phyloP scores from a whole-genome alignment of 2,113 vertebrate species.

The Pygoscelis antarcticus region DNA sequence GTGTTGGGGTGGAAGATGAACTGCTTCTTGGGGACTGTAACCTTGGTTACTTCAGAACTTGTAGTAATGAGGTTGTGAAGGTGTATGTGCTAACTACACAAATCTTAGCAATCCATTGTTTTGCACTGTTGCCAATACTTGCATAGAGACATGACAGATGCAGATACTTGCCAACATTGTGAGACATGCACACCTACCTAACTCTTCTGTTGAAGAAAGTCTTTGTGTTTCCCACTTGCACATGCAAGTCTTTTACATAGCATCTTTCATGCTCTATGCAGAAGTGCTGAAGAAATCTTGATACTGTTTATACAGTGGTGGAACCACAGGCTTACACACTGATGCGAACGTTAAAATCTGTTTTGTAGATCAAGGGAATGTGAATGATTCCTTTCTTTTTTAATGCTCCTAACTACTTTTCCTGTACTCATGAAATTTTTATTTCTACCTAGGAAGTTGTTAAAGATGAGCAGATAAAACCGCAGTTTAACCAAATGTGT shows the following conservation, averaged over 20 bases:
- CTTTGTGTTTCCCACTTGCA: neutral
- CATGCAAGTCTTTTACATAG: neutral
- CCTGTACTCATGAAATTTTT: neutral
- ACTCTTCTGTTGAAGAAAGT: neutral
- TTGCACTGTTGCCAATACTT: neutral
- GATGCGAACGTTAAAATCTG: neutral
- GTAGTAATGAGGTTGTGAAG: neutral
- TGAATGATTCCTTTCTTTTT: neutral
- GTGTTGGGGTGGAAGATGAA: neutral
- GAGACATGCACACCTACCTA: neutral
- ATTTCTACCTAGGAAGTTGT: neutral
- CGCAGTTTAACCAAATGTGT: neutral
- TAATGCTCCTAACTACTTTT: neutral
- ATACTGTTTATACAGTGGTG: neutral
- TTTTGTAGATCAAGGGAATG: neutral
- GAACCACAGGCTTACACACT: neutral
- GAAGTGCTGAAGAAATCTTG: neutral
- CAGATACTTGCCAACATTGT: neutral
- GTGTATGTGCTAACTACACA: neutral
- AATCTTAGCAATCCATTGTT: neutral
- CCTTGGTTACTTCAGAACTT: neutral
- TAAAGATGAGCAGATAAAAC: neutral
- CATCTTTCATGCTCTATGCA: neutral
- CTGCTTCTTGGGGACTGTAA: neutral
- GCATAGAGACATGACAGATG: fast-evolving